Conservation (phyloP, 1,140 invertebrate species). For the Drosophila tani region DNA sequence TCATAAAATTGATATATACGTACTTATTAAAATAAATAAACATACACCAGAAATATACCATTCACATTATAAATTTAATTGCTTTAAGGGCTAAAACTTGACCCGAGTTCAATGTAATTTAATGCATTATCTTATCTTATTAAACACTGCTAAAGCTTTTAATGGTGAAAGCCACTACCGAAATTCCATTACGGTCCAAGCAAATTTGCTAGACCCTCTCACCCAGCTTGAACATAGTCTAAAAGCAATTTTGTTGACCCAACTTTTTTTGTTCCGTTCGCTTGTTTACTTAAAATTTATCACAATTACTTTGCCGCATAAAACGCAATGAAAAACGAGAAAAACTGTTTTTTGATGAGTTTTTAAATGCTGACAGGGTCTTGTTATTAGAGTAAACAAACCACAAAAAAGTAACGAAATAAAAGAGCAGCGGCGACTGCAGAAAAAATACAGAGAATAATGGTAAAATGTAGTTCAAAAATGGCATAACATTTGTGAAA, state of each 20-base stretch:
- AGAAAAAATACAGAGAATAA: slow-evolving; percentile 39
- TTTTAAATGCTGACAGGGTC: slow-evolving; percentile 68
- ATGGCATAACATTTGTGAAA: slow-evolving; percentile 73
- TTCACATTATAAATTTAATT: neutral
- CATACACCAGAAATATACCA: neutral
- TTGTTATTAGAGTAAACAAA: slow-evolving; percentile 62
- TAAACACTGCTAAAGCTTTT: slow-evolving; percentile 18
- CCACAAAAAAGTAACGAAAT: slow-evolving; percentile 48
- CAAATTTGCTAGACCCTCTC: slow-evolving; percentile 40
- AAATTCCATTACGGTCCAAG: slow-evolving; percentile 39
- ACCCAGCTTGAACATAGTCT: slow-evolving; percentile 42
- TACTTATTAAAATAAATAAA: too few species aligned
- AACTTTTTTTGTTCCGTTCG: slow-evolving; percentile 36
- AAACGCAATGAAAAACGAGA: slow-evolving; percentile 39
- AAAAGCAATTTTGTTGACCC: slow-evolving; percentile 47
- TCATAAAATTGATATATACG: too few species aligned
- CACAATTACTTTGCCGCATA: slow-evolving; percentile 70
- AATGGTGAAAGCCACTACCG: slow-evolving; percentile 31
- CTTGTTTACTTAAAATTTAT: slow-evolving; percentile 64
- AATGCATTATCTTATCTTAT: neutral
- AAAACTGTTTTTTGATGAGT: slow-evolving; percentile 59
- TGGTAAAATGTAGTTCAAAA: slow-evolving; percentile 57
- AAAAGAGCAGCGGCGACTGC: slow-evolving; percentile 49
- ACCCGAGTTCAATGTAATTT: neutral
- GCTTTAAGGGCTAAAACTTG: neutral